phyloP scores from a whole-genome alignment of 2,797 vertebrate genomes.

The Cirrhinus molitorella region DNA sequence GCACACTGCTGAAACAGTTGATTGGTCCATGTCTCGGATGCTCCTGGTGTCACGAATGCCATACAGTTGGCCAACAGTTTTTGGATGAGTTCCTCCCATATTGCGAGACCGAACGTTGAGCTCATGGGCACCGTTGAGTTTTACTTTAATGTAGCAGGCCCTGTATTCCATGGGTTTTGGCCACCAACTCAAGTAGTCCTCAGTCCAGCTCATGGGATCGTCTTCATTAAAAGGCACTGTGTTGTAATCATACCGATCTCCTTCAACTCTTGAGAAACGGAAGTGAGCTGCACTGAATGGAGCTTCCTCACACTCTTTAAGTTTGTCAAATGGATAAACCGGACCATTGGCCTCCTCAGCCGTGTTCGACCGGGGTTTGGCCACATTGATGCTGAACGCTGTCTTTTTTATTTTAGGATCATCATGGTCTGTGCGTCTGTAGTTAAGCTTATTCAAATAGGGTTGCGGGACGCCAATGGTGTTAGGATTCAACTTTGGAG shows the following conservation, averaged over 20 bases:
- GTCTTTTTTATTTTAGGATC: conserved; percentile 91
- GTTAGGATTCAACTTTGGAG: conserved; percentile 91
- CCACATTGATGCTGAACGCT: conserved; percentile 92
- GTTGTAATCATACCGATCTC: conserved; percentile 94
- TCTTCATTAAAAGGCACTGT: conserved; percentile 96
- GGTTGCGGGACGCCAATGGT: conserved; percentile 92
- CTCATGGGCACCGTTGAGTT: conserved; percentile 87
- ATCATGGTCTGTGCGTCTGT: conserved; percentile 91
- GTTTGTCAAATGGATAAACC: conserved; percentile 90
- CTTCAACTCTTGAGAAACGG: conserved; percentile 94
- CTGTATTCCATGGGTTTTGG: conserved; percentile 97
- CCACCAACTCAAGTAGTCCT: conserved; percentile 98
- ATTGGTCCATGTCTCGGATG: conserved; percentile 84
- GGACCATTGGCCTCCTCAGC: conserved; percentile 93
- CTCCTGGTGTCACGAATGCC: conserved; percentile 94
- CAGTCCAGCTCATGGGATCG: conserved; percentile 97
- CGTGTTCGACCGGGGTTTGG: conserved; percentile 88
- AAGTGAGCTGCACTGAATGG: conserved; percentile 90
- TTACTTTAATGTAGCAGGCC: conserved; percentile 96
- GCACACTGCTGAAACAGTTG: conserved; percentile 87
- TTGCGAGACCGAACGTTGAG: conserved; percentile 93
- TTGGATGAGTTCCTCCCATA: conserved; percentile 95
- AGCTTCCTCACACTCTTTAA: conserved; percentile 92
- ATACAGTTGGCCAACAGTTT: conserved; percentile 90
- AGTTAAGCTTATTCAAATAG: conserved; percentile 91